These are phyloP conservation scores for Drosophila sechellia DNA, from an alignment of 1,140 invertebrate genomes.

Conservation along the genomic window DNA sequence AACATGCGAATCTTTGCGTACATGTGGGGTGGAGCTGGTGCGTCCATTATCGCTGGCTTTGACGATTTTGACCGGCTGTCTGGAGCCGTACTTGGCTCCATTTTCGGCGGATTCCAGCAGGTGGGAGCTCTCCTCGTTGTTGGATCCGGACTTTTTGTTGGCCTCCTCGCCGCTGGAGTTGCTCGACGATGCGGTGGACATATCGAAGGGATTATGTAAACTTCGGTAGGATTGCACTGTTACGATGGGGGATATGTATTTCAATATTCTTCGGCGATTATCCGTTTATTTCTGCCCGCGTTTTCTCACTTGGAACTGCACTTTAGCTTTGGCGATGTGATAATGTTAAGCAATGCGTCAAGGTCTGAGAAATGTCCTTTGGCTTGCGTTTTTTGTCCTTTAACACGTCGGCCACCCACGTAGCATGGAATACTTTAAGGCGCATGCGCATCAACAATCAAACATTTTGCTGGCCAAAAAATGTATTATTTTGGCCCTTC, in stretches of 20 bases:
- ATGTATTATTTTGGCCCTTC: not conserved
- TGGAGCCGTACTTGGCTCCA: constrained; percentile 79
- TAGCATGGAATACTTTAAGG: constrained; percentile 66
- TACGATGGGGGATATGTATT: constrained; percentile 65
- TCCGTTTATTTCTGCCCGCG: not conserved
- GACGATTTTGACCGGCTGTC: constrained; percentile 77
- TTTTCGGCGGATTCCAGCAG: constrained; percentile 75
- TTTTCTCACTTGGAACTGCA: constrained; percentile 15
- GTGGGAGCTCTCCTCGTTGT: constrained; percentile 79
- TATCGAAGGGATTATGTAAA: constrained; percentile 55
- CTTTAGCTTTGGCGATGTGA: constrained; percentile 11
- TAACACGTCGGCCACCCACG: constrained; percentile 65
- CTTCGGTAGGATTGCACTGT: constrained; percentile 33
- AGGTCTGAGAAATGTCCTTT: constrained; percentile 60
- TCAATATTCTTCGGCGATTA: constrained; percentile 21
- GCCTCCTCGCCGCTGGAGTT: constrained; percentile 63
- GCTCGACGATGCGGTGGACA: constrained; percentile 72
- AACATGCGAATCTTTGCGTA: constrained; percentile 27
- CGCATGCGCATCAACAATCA: constrained; percentile 65
- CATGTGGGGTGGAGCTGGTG: constrained; percentile 45
- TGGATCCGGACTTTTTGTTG: constrained; percentile 51
- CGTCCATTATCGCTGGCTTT: constrained; percentile 64
- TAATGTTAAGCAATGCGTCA: constrained; percentile 63
- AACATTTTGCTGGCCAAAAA: constrained; percentile 73
- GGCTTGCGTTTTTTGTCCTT: constrained; percentile 64